Base-by-base conservation (phyloP, 2,888 invertebrate genomes). In the Ypsolopha sequella region DNA sequence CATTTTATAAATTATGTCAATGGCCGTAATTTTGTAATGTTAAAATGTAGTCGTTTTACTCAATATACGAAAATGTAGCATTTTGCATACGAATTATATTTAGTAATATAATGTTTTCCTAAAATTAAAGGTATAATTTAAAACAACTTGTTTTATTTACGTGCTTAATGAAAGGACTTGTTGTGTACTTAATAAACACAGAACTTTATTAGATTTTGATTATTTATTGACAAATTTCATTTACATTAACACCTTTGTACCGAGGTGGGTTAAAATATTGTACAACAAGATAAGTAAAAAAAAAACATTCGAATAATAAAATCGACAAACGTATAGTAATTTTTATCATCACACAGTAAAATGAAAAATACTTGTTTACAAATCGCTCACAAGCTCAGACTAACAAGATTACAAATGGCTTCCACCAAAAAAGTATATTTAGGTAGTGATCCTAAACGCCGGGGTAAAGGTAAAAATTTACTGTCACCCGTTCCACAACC, bases 1-100 rank as follows among this genome's bases (percentile, higher is more conserved):
- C 78, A 78, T 80, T 80, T 82, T 75, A 80, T 70, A 66, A 71
- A 70, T 67, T 65, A 61, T 64, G 74, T 70, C 77, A 74, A 67
- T 67, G 78, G 71, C 77, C 77, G 66, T 61, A 66, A 73, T 76
- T 70, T 72, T 71, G 70, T 66, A 60, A 67, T 68, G 63, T 60
- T 60, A 60, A 41, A 50, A 52, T 48, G 53, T 55, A 54, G 50
- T 70, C 67, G 41, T 24, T 48, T 48, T 48, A 48, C 48, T 39
- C 41, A 39, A 41, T 41, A 39, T 47, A 47, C 36, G 11, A 33
- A 34, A 45, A 48, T 48, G 39, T 48, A 48, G 39, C 41, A 51
- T 50, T 52, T 52, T 51, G 48, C 13, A 51, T 51, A 51, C 47
- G 46, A 39, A 46, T 47, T 3, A 48, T 50, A 52, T 41, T 52